A percentile compares a stretch with the other conserved stretches of the same genome.
These are phyloP conservation scores for Oryzias dopingdopingensis DNA, from an alignment of 2,797 vertebrate species.

Conservation along the genomic window DNA sequence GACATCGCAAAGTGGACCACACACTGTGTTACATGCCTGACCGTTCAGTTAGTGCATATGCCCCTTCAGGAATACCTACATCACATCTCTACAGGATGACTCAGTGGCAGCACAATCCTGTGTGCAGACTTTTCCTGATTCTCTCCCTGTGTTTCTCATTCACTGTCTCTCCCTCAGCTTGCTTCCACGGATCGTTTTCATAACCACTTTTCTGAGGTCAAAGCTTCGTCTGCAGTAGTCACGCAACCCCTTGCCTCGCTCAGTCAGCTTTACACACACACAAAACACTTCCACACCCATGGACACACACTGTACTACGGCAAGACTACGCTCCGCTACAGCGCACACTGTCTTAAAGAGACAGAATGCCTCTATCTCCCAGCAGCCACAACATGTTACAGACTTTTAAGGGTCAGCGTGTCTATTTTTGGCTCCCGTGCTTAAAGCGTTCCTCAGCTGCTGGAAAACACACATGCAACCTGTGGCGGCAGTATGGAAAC, in stretches of 20 bases:
- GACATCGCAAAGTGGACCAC: not conserved
- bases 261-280: conserved; percentile 58
- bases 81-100: conserved; percentile 16
- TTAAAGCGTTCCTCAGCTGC: conserved; percentile 46
- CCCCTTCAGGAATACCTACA: conserved; percentile 20
- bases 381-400: conserved; percentile 54
- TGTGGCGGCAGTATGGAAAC: conserved; percentile 45
- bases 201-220: conserved; percentile 92
- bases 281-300: conserved; percentile 25
- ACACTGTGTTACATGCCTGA: conserved; percentile 1
- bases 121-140: conserved; percentile 65
- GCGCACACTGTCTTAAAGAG: conserved; percentile 57
- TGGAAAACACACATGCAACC: conserved; percentile 50
- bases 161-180: conserved; percentile 37
- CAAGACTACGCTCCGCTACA: conserved; percentile 47
- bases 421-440: conserved; percentile 67
- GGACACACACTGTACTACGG: conserved; percentile 32
- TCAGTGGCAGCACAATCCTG: conserved; percentile 64
- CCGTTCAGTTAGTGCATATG: conserved; percentile 6
- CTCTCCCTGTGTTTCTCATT: conserved; percentile 18
- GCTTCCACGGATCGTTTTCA: conserved; percentile 85
- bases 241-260: conserved; percentile 80
- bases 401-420: conserved; percentile 58
- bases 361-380: conserved; percentile 38
- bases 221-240: conserved; percentile 87